Percentiles rank a stretch among this genome's conserved stretches.
Evolutionary conservation across 2,113 vertebrate genomes (phyloP).

Genomic region (Haemorhous mexicanus): DNA sequence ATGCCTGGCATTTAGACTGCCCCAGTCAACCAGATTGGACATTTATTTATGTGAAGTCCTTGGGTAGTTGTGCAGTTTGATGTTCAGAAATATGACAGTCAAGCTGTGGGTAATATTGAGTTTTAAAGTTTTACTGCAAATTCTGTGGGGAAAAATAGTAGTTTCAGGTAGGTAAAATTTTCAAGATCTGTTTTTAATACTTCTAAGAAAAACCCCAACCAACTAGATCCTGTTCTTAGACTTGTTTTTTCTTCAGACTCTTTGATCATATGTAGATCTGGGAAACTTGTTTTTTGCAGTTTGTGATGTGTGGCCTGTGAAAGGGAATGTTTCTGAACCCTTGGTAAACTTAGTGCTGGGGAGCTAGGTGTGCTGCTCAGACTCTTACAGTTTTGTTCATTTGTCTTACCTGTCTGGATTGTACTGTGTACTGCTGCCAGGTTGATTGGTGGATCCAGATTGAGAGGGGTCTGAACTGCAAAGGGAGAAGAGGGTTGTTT

Average conservation of each 20-base stretch:
- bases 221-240: not conserved
- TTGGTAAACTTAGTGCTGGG: not conserved
- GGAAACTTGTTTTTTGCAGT: not conserved
- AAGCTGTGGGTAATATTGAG: not conserved
- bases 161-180: not conserved
- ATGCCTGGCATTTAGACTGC: not conserved
- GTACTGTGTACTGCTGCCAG: not conserved
- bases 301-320: not conserved
- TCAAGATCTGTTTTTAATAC: not conserved
- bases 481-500: not conserved
- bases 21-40: not conserved
- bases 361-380: not conserved
- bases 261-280: not conserved
- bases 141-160: not conserved
- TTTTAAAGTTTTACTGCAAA: not conserved
- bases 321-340: not conserved
- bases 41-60: not conserved
- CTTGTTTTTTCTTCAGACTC: not conserved
- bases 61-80: not conserved
- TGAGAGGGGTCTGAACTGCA: not conserved
- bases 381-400: accelerated
- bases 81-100: not conserved
- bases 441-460: not conserved
- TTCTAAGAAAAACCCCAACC: not conserved
- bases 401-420: not conserved